These are phyloP conservation scores for Excalfactoria chinensis DNA, from an alignment of 2,113 vertebrate species.

Conservation along the genomic window DNA sequence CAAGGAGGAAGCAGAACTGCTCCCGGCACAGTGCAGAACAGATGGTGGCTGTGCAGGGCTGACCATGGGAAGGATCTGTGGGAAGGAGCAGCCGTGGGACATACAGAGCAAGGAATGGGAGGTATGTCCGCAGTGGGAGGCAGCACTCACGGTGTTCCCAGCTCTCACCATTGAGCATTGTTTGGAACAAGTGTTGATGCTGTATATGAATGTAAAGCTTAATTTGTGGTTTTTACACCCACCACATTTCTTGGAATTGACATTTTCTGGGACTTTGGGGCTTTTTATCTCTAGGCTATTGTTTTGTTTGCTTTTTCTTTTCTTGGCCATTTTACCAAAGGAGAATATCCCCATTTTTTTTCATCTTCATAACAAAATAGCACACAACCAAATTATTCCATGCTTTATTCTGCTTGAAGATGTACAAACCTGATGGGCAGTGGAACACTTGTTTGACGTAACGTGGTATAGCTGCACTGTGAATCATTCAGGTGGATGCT, in stretches of 20 bases:
- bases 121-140: constrained; percentile 68
- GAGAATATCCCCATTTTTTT: background rate
- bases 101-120: constrained; percentile 66
- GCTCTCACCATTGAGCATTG: background rate
- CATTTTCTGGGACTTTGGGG: constrained; percentile 20
- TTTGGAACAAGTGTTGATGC: background rate
- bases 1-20: constrained; percentile 30
- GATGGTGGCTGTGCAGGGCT: background rate
- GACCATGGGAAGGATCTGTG: constrained; percentile 39
- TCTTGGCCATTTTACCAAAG: background rate
- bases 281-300: background rate
- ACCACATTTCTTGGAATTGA: constrained; percentile 49
- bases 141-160: background rate
- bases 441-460: background rate
- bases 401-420: background rate
- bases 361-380: background rate
- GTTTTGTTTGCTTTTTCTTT: background rate
- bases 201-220: background rate
- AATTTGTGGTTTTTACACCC: constrained; percentile 56
- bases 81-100: background rate
- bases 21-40: background rate
- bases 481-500: background rate
- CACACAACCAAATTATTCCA: background rate
- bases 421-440: background rate
- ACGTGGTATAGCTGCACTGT: background rate